Evolutionary conservation across 2,797 vertebrate genomes (phyloP).

Genomic region (Pipistrellus pygmaeus): DNA sequence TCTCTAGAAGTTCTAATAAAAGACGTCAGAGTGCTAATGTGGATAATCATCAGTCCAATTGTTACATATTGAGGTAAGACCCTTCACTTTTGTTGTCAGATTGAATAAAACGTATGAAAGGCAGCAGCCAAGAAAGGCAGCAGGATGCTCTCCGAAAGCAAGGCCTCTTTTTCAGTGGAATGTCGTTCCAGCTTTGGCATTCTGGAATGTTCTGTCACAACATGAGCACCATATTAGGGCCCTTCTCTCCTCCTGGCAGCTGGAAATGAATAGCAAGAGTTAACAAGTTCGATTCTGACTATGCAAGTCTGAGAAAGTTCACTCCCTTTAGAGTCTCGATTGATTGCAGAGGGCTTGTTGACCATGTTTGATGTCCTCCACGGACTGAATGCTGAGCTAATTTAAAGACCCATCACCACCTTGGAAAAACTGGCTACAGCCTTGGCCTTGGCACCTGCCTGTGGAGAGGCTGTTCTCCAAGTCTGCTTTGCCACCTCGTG

Average conservation of each 20-base stretch:
- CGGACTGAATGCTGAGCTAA: neutral
- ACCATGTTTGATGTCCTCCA: neutral
- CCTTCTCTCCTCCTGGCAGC: slow-evolving; percentile 17
- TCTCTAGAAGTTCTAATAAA: slow-evolving; percentile 5
- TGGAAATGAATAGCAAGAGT: slow-evolving; percentile 13
- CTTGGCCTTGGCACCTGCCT: neutral
- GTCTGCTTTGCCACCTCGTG: slow-evolving; percentile 65
- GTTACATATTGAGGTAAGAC: slow-evolving; percentile 69
- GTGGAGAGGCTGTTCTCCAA: neutral
- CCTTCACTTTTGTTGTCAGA: slow-evolving; percentile 52
- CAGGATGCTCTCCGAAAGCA: slow-evolving; percentile 5
- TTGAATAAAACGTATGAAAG: slow-evolving; percentile 23
- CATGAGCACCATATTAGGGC: slow-evolving; percentile 65
- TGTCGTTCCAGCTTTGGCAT: slow-evolving; percentile 23
- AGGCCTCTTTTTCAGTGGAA: slow-evolving; percentile 7
- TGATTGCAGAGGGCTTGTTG: neutral
- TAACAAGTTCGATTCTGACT: neutral
- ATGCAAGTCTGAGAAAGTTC: neutral
- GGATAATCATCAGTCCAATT: neutral
- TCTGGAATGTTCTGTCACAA: slow-evolving; percentile 32
- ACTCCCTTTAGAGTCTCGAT: slow-evolving; percentile 63
- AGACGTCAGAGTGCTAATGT: slow-evolving; percentile 6
- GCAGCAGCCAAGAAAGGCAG: neutral
- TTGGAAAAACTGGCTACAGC: neutral
- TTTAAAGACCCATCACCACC: neutral